These are phyloP conservation scores for Sebastes melanostomus DNA, from an alignment of 2,797 vertebrate species.

Conservation along the genomic window DNA sequence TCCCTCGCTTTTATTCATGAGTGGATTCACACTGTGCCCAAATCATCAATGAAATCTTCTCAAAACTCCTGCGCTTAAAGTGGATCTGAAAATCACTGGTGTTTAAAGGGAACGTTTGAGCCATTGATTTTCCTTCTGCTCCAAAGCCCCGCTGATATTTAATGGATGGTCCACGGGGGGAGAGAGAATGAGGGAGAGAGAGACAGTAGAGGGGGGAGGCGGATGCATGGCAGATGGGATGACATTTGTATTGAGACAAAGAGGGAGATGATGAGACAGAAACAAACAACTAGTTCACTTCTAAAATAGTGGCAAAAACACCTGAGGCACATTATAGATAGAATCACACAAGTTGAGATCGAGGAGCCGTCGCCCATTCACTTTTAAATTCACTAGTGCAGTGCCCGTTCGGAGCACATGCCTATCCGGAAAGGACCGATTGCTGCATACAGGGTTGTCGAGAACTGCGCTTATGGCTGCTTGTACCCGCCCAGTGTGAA, in stretches of 20 bases:
- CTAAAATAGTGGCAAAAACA: not conserved
- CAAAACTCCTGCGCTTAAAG: slow-evolving; percentile 52
- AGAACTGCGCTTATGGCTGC: too few species aligned
- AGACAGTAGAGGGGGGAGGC: slow-evolving; percentile 12
- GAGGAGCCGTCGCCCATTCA: not conserved
- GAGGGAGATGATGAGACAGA: not conserved
- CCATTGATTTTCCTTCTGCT: slow-evolving; percentile 61
- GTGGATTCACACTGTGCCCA: slow-evolving; percentile 52
- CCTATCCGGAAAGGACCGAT: too few species aligned
- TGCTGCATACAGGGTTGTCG: too few species aligned
- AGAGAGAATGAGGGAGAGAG: slow-evolving; percentile 26
- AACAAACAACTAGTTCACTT: not conserved
- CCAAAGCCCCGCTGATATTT: slow-evolving; percentile 62
- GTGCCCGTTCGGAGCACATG: too few species aligned
- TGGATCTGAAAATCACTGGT: slow-evolving; percentile 62
- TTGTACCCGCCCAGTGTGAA: too few species aligned
- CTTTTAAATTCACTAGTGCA: not conserved
- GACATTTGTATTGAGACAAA: slow-evolving; percentile 14
- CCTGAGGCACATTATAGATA: not conserved
- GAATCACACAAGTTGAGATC: not conserved
- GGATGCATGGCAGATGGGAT: slow-evolving; percentile 1
- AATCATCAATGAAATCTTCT: slow-evolving; percentile 58
- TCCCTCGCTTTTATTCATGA: slow-evolving; percentile 50
- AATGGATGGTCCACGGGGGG: slow-evolving; percentile 54
- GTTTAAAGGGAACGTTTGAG: slow-evolving; percentile 51